A percentile compares a stretch with the other conserved stretches of the same genome.
phyloP scores from a whole-genome alignment of 2,888 invertebrate species.

The Poecilus cupreus region DNA sequence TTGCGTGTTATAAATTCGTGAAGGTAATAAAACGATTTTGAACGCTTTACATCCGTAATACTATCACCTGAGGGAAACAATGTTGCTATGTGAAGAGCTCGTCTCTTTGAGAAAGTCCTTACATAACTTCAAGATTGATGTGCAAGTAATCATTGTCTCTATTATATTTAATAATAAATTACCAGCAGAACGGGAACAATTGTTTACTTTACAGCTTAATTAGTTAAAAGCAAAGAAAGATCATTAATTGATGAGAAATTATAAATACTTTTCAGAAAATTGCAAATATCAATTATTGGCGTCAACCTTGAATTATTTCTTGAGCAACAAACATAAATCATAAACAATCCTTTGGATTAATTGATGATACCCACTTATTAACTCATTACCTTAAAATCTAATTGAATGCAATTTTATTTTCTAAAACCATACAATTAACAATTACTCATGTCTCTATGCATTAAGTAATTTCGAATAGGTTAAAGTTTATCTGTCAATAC shows the following conservation, averaged over 20 bases:
- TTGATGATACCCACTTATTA: not conserved
- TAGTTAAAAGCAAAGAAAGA: not conserved
- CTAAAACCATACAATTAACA: not conserved
- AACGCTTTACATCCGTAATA: too few relatives aligned
- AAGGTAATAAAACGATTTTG: too few relatives aligned
- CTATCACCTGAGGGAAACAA: not conserved
- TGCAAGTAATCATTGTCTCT: not conserved
- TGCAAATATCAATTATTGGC: too few relatives aligned
- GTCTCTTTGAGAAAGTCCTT: constrained; percentile 18
- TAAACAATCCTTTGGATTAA: not conserved
- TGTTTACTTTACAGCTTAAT: constrained; percentile 9
- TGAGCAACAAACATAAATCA: not conserved
- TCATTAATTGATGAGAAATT: too few relatives aligned
- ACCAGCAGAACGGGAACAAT: not conserved
- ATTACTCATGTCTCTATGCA: too few relatives aligned
- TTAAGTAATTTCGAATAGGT: too few relatives aligned
- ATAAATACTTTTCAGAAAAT: too few relatives aligned
- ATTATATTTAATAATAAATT: constrained; percentile 22
- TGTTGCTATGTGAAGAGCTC: not conserved
- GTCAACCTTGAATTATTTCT: constrained; percentile 12
- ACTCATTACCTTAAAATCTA: not conserved
- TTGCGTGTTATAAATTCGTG: too few relatives aligned
- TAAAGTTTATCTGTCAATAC: too few relatives aligned
- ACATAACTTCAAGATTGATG: constrained; percentile 7
- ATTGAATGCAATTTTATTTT: not conserved